Base-by-base conservation (phyloP, 2,888 invertebrate genomes). In the Atethmia centrago region DNA sequence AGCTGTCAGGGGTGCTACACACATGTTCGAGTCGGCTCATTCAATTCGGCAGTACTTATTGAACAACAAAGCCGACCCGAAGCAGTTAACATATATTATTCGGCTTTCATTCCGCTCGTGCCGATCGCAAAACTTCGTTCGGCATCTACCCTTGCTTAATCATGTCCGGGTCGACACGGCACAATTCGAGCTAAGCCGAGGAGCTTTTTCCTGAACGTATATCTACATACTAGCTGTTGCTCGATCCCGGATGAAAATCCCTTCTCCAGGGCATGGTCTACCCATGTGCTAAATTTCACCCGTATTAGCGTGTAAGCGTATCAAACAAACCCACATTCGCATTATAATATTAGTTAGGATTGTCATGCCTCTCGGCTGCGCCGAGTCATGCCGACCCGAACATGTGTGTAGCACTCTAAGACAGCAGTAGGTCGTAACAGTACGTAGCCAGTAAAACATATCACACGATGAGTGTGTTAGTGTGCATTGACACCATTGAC, bases 401-500 rank as follows among this genome's bases (percentile, higher is more conserved):
- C 8, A 55, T 31, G n/a, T 16, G 7, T n/a, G 47, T 31, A 63
- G 47, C 9, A 21, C 25, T 4, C 45, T 19, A 7, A 51, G 63
- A 9, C n/a, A 63, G 47, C 31, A 47, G 9, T n/a, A 51, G 51
- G 53, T 53, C 25, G 53, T 12, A 25, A 53, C 7, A 25, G 25
- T 16, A n/a, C n/a, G n/a, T 62, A 7, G n/a, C 21, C 19, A 31
- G 25, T 56, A 56, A 40, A 65, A 42, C 63, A 31, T 51, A 16
- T 14, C 28, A 56, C 36, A 56, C 28, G 51, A 67, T 36, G 49
- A 68, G 36, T 21, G 36, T 64, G 31, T 49, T 7, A 79, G 56
- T 73, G 66, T 53, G 53, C 47, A 79, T 53, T 67, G 80, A 67
- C 56, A 56, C n/a, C n/a, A n/a, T n/a, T 67, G 47, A n/a, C n/a